Evolutionary conservation across 2,797 vertebrate species (phyloP), one percentile per base, ranked within the genome.

Genomic region (Tragopan temminckii): DNA sequence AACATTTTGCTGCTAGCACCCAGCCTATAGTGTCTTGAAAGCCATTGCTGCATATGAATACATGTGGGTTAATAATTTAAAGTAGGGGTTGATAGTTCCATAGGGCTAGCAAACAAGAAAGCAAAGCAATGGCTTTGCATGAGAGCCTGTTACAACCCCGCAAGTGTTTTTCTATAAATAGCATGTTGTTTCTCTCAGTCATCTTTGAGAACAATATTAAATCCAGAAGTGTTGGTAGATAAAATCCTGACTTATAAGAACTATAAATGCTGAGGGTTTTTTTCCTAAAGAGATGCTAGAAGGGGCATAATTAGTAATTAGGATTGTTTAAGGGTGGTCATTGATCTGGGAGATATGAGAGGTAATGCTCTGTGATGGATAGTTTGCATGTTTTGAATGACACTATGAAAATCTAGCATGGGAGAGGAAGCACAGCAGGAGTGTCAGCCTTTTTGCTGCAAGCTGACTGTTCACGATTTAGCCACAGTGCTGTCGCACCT

Each of bases 101-200:
- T 6, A 55, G 74, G 63, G 70, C 79, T 57, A 71, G 35, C 40
- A 88, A 67, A 77, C 80, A 59, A 85, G 52, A 85, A 93, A 66
- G 48, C 5, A 35, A 88, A 94, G 72, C 50, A 88, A 69, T 42
- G 29, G n/a, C 40, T 85, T 88, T 63, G 35, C 5, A 1, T 57
- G 63, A 62, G 7, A 95, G 21, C 43, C 59, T 64, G 11, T 69
- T 86, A 80, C 67, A 78, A 70, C 10, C 18, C 36, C 52, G 4
- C 33, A 70, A 72, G 38, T 63, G 25, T 55, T 93, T 55, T 81
- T 88, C 83, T 89, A 59, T 81, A 88, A 81, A 66, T 72, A 79
- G 1, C 17, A 9, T 45, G 23, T 48, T 80, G 18, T 59, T 80
- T 70, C 55, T 64, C 38, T 90, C 62, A 62, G 8, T 72, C 71